These are phyloP conservation scores for Parascotia fuliginaria DNA, from an alignment of 2,888 invertebrate genomes.

Conservation along the genomic window DNA sequence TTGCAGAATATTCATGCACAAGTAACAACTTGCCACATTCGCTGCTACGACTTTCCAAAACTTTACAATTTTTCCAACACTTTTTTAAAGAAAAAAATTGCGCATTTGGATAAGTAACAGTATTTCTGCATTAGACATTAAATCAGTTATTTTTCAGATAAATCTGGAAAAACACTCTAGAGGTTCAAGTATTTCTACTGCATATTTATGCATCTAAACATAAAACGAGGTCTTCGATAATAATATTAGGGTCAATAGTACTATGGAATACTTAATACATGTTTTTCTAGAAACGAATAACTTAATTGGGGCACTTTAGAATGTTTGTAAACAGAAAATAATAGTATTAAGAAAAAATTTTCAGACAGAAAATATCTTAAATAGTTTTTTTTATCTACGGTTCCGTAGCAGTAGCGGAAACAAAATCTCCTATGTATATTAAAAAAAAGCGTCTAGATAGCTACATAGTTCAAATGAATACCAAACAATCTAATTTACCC, in stretches of 20 bases:
- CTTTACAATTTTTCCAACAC: conserved; percentile 8
- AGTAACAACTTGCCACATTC: conserved; percentile 41
- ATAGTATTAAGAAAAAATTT: no score
- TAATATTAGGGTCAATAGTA: conserved; percentile 3
- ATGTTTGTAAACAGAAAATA: no score
- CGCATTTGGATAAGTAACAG: conserved; percentile 21
- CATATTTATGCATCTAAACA: not conserved
- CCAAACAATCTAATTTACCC: no score
- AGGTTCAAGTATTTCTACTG: conserved; percentile 3
- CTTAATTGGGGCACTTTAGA: not conserved
- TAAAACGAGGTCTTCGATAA: conserved; percentile 3
- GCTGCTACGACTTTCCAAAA: conserved; percentile 26
- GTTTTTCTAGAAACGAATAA: not conserved
- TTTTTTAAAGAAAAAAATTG: conserved; percentile 21
- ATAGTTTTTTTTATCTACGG: no score
- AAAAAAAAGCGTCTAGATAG: no score
- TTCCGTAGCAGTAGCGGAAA: no score
- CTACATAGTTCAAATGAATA: no score
- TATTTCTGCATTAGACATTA: conserved; percentile 23
- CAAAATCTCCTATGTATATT: no score
- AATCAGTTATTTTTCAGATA: conserved; percentile 11
- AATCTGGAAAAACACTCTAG: conserved; percentile 10
- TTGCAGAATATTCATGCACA: conserved; percentile 56
- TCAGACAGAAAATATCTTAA: no score
- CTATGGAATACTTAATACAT: conserved; percentile 4